phyloP scores from a whole-genome alignment of 2,797 vertebrate species.

The Acridotheres tristis region DNA sequence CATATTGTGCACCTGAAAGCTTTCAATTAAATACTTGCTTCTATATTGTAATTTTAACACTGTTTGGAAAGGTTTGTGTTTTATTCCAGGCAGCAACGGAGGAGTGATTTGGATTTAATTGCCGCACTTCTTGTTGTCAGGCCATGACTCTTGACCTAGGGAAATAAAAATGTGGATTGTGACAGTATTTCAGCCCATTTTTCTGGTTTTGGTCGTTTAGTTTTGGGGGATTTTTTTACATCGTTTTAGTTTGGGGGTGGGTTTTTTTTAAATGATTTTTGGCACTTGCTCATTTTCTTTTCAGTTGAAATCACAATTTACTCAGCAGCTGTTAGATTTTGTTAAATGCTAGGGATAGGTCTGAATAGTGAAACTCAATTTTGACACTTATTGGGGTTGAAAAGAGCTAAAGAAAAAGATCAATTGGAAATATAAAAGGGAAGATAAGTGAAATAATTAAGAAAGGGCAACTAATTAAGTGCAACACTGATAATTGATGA shows the following conservation, averaged over 20 bases:
- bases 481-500: not conserved
- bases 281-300: not conserved
- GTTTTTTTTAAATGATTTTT: not conserved
- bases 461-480: not conserved
- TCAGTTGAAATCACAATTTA: not conserved
- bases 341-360: not conserved
- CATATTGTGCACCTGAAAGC: not conserved
- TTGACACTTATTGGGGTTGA: not conserved
- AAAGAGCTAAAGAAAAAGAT: not conserved
- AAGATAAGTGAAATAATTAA: not conserved
- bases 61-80: not conserved
- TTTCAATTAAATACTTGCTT: not conserved
- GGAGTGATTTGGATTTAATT: not conserved
- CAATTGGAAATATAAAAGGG: not conserved
- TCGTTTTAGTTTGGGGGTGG: fast-evolving
- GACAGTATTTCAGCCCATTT: not conserved
- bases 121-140: not conserved
- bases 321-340: not conserved
- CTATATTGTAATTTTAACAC: not conserved
- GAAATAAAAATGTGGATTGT: not conserved
- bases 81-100: not conserved
- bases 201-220: fast-evolving
- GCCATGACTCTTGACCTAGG: not conserved
- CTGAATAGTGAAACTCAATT: not conserved
- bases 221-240: fast-evolving